Evolutionary conservation across 2,113 vertebrate species (phyloP).

Genomic region (Coryphaenoides rupestris): DNA sequence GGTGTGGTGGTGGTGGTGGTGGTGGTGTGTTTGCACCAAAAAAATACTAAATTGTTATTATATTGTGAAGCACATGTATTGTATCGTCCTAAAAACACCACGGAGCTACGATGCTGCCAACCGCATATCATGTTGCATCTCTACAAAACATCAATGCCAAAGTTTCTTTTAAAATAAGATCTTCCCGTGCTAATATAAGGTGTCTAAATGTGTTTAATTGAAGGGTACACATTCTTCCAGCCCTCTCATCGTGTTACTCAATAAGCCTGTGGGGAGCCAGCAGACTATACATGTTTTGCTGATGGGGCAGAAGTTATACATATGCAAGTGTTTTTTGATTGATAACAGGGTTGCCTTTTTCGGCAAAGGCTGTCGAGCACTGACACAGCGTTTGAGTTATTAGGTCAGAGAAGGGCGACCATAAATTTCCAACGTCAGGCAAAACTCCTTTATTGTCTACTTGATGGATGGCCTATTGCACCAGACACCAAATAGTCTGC

Average conservation of each 20-base stretch:
- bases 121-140: no score
- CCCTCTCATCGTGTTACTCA: conserved; percentile 51
- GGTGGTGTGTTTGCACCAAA: no score
- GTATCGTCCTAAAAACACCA: no score
- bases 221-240: neutral
- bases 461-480: conserved; percentile 94
- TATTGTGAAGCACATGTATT: neutral
- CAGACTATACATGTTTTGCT: conserved; percentile 83
- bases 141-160: no score
- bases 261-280: no score
- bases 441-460: conserved; percentile 99
- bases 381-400: conserved; percentile 97
- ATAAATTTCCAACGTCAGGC: conserved; percentile 97
- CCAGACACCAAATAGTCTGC: conserved; percentile 97
- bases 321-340: conserved; percentile 90
- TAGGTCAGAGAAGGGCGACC: conserved; percentile 98
- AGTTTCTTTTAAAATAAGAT: no score
- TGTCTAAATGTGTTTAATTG: no score
- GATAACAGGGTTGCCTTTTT: conserved; percentile 90
- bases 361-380: conserved; percentile 88
- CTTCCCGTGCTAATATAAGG: no score
- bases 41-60: no score
- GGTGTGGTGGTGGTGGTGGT: no score
- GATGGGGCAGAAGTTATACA: conserved; percentile 89
- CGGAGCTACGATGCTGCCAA: no score